Conservation (phyloP, 1,140 invertebrate genomes). For the Drosophila mojavensis region DNA sequence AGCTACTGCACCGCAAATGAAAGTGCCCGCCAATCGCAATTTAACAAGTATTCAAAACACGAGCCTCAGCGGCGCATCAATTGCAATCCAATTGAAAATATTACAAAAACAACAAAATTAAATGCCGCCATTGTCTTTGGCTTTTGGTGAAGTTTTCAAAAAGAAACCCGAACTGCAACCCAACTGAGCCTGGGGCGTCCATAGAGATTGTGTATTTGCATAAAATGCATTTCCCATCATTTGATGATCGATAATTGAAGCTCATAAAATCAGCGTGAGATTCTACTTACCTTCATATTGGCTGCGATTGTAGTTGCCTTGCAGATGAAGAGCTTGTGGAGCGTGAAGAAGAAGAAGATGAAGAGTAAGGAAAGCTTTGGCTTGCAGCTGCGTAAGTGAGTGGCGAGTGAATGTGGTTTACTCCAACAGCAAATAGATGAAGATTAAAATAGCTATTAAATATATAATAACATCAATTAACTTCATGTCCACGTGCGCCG, state of each 20-base stretch:
- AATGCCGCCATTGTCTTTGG: slow-evolving; percentile 58
- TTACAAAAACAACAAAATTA: slow-evolving; percentile 5
- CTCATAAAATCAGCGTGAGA: slow-evolving; percentile 41
- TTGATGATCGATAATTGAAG: slow-evolving; percentile 60
- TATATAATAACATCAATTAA: slow-evolving; percentile 83
- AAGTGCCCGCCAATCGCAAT: slow-evolving; percentile 66
- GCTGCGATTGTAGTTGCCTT: slow-evolving; percentile 5
- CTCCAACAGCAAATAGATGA: slow-evolving; percentile 77
- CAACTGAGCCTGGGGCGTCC: background rate
- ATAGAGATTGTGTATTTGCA: slow-evolving; percentile 48
- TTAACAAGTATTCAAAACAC: slow-evolving; percentile 68
- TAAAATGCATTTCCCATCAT: slow-evolving; percentile 39
- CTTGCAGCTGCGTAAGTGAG: slow-evolving; percentile 24
- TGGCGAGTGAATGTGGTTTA: slow-evolving; percentile 47
- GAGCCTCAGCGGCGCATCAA: slow-evolving; percentile 26
- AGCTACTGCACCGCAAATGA: slow-evolving; percentile 42
- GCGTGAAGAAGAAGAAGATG: slow-evolving; percentile 3
- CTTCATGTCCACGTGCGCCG: slow-evolving; percentile 79
- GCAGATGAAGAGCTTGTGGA: slow-evolving; percentile 11
- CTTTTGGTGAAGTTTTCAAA: slow-evolving; percentile 2
- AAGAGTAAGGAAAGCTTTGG: slow-evolving; percentile 51
- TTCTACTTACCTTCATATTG: slow-evolving; percentile 66
- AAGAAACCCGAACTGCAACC: background rate
- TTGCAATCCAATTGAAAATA: slow-evolving; percentile 60
- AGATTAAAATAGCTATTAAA: slow-evolving; percentile 79